Percentiles rank a stretch among this genome's conserved stretches.
These are phyloP conservation scores for Lycodopsis pacificus DNA, from an alignment of 2,797 vertebrate genomes.

Conservation along the genomic window DNA sequence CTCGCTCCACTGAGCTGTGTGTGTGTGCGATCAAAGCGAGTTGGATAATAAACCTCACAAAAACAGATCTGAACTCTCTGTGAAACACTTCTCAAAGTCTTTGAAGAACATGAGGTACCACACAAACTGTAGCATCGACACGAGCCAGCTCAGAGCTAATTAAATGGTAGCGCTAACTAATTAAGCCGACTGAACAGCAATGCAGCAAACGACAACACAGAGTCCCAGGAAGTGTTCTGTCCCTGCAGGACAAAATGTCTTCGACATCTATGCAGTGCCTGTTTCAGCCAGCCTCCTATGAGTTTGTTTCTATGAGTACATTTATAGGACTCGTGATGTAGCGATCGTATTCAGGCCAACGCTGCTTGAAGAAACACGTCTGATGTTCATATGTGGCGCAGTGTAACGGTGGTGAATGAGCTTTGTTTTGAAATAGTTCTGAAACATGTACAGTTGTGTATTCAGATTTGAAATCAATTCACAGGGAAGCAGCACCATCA, in stretches of 20 bases:
- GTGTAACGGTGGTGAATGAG: too few species aligned
- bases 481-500: too few species aligned
- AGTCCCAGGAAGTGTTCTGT: conserved; percentile 1
- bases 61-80: conserved; percentile 25
- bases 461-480: too few species aligned
- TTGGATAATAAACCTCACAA: conserved; percentile 41
- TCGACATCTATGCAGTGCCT: too few species aligned
- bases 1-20: conserved; percentile 29
- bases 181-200: conserved; percentile 25
- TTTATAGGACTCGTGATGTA: too few species aligned
- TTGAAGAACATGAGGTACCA: conserved; percentile 70
- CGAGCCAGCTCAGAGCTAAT: conserved; percentile 49
- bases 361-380: too few species aligned
- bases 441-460: too few species aligned
- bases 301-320: too few species aligned
- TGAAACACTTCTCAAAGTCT: conserved; percentile 50
- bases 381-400: too few species aligned
- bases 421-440: too few species aligned
- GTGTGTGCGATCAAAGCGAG: conserved; percentile 58
- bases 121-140: conserved; percentile 33
- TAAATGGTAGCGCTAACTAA: conserved; percentile 46
- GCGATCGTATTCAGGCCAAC: too few species aligned
- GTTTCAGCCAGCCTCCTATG: too few species aligned
- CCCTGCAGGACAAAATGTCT: not conserved
- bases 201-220: conserved; percentile 10